These are phyloP conservation scores for Ormyrus rosae DNA, from an alignment of 2,888 invertebrate species.

Conservation along the genomic window DNA sequence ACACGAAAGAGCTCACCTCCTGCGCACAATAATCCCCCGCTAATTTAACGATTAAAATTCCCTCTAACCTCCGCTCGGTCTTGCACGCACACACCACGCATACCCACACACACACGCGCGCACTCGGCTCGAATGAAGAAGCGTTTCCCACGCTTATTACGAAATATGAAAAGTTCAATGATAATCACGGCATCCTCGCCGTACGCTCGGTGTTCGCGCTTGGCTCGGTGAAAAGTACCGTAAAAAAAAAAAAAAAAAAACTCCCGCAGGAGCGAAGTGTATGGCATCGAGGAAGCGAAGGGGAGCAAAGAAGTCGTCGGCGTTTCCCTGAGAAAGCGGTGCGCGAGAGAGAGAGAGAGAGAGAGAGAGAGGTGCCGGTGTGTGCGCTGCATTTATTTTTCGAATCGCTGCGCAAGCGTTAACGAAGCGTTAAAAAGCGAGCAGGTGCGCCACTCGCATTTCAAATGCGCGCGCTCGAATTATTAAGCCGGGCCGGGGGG, in stretches of 20 bases:
- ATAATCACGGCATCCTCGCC: conserved; percentile 35
- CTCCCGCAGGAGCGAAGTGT: no score
- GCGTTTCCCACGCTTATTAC: conserved; percentile 57
- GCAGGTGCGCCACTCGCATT: conserved; percentile 60
- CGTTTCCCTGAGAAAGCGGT: conserved; percentile 53
- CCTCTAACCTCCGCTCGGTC: conserved; percentile 9
- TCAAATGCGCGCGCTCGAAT: conserved; percentile 11
- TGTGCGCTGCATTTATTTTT: conserved; percentile 42
- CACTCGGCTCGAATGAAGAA: neutral
- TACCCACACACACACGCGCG: neutral
- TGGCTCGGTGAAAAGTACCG: conserved; percentile 48
- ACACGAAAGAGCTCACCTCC: neutral
- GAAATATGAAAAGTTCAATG: conserved; percentile 58
- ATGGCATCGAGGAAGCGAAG: neutral
- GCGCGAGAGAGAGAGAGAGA: no score
- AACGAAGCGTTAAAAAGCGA: conserved; percentile 74
- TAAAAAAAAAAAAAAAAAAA: conserved; percentile 35
- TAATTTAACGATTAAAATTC: conserved; percentile 58
- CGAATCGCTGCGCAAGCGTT: conserved; percentile 60
- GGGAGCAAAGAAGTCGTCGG: neutral
- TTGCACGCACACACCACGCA: neutral
- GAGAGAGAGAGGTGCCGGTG: no score
- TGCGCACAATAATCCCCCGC: neutral
- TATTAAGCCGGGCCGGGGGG: no score
- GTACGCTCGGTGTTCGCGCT: neutral